These are phyloP conservation scores for Ranitomeya variabilis DNA, from an alignment of 2,113 vertebrate species.

Conservation along the genomic window DNA sequence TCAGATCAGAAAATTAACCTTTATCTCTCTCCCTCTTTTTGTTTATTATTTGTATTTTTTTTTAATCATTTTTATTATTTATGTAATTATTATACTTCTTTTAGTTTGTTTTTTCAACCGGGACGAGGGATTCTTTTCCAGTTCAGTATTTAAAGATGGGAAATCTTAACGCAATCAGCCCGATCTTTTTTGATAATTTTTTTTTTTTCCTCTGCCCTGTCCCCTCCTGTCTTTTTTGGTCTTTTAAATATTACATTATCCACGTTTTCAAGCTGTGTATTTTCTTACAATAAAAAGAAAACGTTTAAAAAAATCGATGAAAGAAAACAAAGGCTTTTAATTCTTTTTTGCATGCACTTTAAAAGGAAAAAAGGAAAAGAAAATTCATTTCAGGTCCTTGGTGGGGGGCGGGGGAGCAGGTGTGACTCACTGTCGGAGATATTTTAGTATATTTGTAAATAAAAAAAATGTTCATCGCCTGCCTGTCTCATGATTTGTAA, in stretches of 20 bases:
- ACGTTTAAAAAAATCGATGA: slow-evolving; percentile 62
- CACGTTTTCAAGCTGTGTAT: slow-evolving; percentile 93
- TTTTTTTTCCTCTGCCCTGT: slow-evolving; percentile 62
- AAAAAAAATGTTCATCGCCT: slow-evolving; percentile 92
- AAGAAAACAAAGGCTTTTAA: slow-evolving; percentile 88
- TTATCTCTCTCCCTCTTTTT: slow-evolving; percentile 66
- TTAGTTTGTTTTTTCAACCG: slow-evolving; percentile 25
- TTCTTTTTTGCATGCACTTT: slow-evolving; percentile 98
- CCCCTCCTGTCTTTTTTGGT: slow-evolving; percentile 70
- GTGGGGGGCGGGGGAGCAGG: slow-evolving; percentile 54
- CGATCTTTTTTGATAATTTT: slow-evolving; percentile 66
- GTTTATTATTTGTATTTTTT: slow-evolving; percentile 36
- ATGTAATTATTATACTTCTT: slow-evolving; percentile 10
- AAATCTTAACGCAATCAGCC: slow-evolving; percentile 68
- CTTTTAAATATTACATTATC: slow-evolving; percentile 85
- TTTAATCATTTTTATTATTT: slow-evolving; percentile 9
- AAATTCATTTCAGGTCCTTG: slow-evolving; percentile 80
- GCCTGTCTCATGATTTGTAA: slow-evolving; percentile 73
- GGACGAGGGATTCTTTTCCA: slow-evolving; percentile 63
- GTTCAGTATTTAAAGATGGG: slow-evolving; percentile 74
- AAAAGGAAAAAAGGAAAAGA: slow-evolving; percentile 66
- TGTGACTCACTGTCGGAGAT: slow-evolving; percentile 90
- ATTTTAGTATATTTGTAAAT: slow-evolving; percentile 99
- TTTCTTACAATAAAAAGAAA: slow-evolving; percentile 95
- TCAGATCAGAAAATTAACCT: slow-evolving; percentile 81